phyloP scores from a whole-genome alignment of 2,797 vertebrate species.

The Anguilla pacifica region DNA sequence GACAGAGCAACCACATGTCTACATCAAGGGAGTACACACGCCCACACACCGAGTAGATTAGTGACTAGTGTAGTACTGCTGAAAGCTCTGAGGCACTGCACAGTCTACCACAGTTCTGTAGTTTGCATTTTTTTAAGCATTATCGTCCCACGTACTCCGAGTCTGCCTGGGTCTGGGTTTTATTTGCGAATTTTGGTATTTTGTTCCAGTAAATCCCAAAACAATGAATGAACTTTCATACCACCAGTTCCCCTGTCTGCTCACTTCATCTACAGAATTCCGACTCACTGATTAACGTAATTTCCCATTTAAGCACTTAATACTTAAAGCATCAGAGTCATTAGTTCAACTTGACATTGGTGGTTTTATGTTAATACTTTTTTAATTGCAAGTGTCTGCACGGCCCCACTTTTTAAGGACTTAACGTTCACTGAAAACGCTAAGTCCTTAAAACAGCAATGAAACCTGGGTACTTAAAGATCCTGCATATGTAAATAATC shows the following conservation, averaged over 20 bases:
- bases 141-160: background rate
- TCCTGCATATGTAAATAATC: background rate
- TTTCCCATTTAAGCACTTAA: background rate
- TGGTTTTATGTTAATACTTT: slow-evolving; percentile 6
- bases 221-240: background rate
- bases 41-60: background rate
- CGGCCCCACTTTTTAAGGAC: background rate
- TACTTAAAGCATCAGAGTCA: slow-evolving; percentile 1
- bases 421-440: background rate
- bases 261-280: background rate
- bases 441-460: background rate
- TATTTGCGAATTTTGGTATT: background rate
- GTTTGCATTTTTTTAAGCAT: background rate
- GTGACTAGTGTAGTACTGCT: background rate
- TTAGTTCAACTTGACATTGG: slow-evolving; percentile 3
- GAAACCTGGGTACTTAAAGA: background rate
- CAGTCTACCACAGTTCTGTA: background rate
- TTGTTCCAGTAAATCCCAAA: background rate
- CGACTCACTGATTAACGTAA: background rate
- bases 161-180: background rate
- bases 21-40: background rate
- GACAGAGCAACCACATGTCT: background rate
- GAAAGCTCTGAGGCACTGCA: background rate
- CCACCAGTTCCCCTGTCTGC: background rate
- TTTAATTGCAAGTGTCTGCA: slow-evolving; percentile 13